Base-by-base conservation (phyloP, 1,140 invertebrate genomes). In the Philaenus spumarius region DNA sequence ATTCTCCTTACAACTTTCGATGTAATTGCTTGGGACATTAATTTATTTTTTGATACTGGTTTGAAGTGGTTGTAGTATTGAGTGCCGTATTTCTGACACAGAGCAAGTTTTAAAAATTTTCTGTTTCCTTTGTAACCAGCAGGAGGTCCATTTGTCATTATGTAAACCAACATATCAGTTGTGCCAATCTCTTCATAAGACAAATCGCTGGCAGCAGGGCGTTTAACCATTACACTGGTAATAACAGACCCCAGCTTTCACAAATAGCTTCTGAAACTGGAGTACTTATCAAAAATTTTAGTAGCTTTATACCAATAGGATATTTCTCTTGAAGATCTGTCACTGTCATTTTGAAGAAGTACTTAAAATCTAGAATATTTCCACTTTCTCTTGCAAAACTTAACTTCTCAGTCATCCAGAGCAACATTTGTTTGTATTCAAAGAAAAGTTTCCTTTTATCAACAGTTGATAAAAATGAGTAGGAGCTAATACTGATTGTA, bases 171-270 rank as follows among this genome's bases (percentile, higher is more conserved):
- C 45, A 47, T 47, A 5, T 47, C 45, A 22, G 6, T 20, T 6
- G 45, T 47, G 12, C 45, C 45, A 47, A 24, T 47, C 45, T 47
- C 15, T 14, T 47, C 45, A 17, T 47, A 47, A n/a, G n/a, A n/a
- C n/a, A n/a, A n/a, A n/a, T n/a, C n/a, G n/a, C n/a, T n/a, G n/a
- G n/a, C n/a, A n/a, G n/a, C n/a, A n/a, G n/a, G n/a, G n/a, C n/a
- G n/a, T 47, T 47, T 20, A 19, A 4, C 9, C 20, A 47, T 19
- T 22, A 47, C 45, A 47, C 20, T 47, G 5, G 45, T 47, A 24
- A 47, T 47, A 47, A 47, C 23, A 24, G n/a, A n/a, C n/a, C 15
- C 45, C 45, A 47, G 2, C 20, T 47, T 47, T 23, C 20, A 20
- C 4, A 30, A 30, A 30, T 30, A 3, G 26, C 15, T 47, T 47